These are phyloP conservation scores for Drosophila peninsularis DNA, from an alignment of 2,888 invertebrate species.

Conservation along the genomic window DNA sequence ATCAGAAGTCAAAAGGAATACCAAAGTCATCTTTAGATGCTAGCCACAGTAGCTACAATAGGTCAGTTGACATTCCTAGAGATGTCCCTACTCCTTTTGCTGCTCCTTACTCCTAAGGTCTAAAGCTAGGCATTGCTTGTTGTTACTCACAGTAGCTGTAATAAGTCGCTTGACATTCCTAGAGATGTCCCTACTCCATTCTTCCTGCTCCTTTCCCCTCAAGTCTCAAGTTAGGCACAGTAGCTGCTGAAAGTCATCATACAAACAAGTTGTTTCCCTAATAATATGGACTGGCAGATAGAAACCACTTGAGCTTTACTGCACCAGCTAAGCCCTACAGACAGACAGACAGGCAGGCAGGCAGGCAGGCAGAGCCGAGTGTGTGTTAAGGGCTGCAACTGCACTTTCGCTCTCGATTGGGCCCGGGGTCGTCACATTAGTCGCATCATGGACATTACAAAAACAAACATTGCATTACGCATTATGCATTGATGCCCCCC, in stretches of 20 bases:
- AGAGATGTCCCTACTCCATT: not conserved
- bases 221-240: not conserved
- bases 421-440: conserved; percentile 42
- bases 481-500: conserved; percentile 67
- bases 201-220: not conserved
- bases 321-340: not conserved
- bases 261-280: not conserved
- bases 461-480: conserved; percentile 74
- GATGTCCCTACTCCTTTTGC: not conserved
- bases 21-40: too few species aligned
- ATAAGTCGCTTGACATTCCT: not conserved
- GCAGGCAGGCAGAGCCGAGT: not conserved
- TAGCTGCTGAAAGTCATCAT: not conserved
- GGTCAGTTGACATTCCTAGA: not conserved
- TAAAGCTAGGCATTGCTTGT: not conserved
- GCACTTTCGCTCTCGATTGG: conserved; percentile 17
- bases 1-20: too few species aligned
- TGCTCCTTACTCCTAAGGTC: too few species aligned
- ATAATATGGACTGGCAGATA: not conserved
- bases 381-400: conserved; percentile 35
- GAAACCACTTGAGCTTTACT: conserved; percentile 4
- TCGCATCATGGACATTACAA: conserved; percentile 52
- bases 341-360: not conserved
- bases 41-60: too few species aligned
- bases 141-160: not conserved